A percentile compares a stretch with the other conserved stretches of the same genome.
Evolutionary conservation across 2,797 vertebrate genomes (phyloP).

Genomic region (Bradypodion pumilum): DNA sequence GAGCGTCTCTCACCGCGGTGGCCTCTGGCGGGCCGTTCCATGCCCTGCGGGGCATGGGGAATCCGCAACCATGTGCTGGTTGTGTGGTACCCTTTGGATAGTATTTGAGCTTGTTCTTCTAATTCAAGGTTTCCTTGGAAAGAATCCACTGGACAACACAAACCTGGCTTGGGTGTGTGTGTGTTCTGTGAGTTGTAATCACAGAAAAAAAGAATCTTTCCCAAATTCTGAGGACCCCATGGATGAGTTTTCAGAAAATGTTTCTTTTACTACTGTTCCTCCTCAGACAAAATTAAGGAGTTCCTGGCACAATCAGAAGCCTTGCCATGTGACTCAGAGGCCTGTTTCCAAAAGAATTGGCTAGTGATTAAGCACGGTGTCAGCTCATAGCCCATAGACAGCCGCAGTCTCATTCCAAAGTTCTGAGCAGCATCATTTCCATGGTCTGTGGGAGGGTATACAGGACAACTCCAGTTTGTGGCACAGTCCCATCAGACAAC

Average conservation of each 20-base stretch:
- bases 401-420: constrained; percentile 30
- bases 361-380: constrained; percentile 3
- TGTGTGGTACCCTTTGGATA: neutral
- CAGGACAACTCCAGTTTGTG: neutral
- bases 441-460: neutral
- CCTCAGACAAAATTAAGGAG: neutral
- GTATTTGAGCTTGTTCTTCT: no score
- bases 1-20: no score
- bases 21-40: no score
- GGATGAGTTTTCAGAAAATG: neutral
- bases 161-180: neutral
- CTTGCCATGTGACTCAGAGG: constrained; percentile 7
- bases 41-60: no score
- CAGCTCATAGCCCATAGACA: neutral
- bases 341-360: neutral
- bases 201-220: neutral
- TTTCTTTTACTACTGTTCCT: neutral
- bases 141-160: neutral
- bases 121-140: neutral
- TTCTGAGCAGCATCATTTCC: constrained; percentile 8
- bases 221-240: neutral
- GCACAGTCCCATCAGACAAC: neutral
- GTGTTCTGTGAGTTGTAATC: neutral
- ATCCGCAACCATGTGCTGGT: neutral
- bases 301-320: neutral